Conservation (phyloP, 2,888 invertebrate genomes). For the Rhagophthalmus giganteus region DNA sequence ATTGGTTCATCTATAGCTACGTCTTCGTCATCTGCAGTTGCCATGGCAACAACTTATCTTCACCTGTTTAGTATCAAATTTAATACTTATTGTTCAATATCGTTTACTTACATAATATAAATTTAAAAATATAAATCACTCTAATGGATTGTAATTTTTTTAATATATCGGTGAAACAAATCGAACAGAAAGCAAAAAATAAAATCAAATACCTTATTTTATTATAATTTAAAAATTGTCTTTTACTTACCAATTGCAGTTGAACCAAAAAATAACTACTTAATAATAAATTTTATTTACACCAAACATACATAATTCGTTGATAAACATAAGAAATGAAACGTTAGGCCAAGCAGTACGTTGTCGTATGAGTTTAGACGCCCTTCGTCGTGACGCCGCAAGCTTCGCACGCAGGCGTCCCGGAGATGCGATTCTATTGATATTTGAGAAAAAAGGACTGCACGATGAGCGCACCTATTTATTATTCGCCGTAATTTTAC, state of each 20-base stretch:
- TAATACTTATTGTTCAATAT: not conserved
- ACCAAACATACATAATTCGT: constrained; percentile 35
- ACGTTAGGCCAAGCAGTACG: constrained; percentile 37
- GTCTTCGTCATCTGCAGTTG: constrained; percentile 22
- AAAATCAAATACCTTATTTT: not conserved
- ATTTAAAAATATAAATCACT: too few species aligned
- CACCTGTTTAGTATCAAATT: not conserved
- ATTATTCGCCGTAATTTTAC: constrained; percentile 2
- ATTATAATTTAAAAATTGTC: not conserved
- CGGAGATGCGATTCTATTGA: constrained; percentile 25
- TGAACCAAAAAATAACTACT: constrained; percentile 20
- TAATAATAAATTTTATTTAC: constrained; percentile 25
- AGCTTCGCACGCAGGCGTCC: constrained; percentile 28
- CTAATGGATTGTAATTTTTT: too few species aligned
- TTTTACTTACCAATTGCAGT: constrained; percentile 20
- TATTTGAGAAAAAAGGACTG: constrained; percentile 24
- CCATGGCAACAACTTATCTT: constrained; percentile 12
- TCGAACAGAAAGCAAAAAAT: not conserved
- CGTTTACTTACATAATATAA: not conserved
- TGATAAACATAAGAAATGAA: constrained; percentile 34
- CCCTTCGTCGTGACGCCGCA: constrained; percentile 26
- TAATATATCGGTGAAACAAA: too few species aligned
- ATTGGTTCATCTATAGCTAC: constrained; percentile 17
- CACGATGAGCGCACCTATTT: constrained; percentile 15
- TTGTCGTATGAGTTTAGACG: constrained; percentile 25